These are phyloP conservation scores for Lindbergichthys nudifrons DNA, from an alignment of 2,797 vertebrate genomes.

Conservation along the genomic window DNA sequence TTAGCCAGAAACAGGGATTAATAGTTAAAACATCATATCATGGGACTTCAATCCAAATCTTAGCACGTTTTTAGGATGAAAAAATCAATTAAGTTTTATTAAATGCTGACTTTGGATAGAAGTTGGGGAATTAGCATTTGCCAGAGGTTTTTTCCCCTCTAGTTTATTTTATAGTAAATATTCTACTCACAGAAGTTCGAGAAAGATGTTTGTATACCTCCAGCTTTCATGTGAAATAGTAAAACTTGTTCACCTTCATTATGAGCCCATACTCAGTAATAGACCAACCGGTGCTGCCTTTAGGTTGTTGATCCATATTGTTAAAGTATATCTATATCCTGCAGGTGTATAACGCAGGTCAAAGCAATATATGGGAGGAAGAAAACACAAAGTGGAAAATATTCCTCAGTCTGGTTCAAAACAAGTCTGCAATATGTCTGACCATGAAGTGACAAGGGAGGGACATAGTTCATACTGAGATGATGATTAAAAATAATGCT, in stretches of 20 bases:
- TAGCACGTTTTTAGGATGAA: background rate
- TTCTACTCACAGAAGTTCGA: constrained; percentile 27
- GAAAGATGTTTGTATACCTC: constrained; percentile 9
- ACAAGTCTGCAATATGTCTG: constrained; percentile 1
- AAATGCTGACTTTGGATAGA: constrained; percentile 9
- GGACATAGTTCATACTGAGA: background rate
- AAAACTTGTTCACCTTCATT: background rate
- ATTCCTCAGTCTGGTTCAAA: constrained; percentile 1
- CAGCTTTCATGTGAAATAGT: background rate
- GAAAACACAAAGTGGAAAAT: constrained; percentile 13
- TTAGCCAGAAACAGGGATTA: background rate
- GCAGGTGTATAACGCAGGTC: background rate
- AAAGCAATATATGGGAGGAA: constrained; percentile 9
- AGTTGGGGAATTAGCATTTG: constrained; percentile 1
- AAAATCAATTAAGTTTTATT: background rate
- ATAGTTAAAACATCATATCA: constrained; percentile 11
- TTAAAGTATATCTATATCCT: constrained; percentile 7
- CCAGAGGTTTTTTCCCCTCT: constrained; percentile 15
- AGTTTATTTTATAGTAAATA: constrained; percentile 8
- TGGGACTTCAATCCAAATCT: background rate
- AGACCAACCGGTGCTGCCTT: background rate
- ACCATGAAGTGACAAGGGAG: background rate
- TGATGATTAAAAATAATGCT: background rate
- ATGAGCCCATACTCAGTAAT: background rate
- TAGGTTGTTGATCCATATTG: constrained; percentile 27